Conservation (phyloP, 2,113 vertebrate species). For the Pipa parva region DNA sequence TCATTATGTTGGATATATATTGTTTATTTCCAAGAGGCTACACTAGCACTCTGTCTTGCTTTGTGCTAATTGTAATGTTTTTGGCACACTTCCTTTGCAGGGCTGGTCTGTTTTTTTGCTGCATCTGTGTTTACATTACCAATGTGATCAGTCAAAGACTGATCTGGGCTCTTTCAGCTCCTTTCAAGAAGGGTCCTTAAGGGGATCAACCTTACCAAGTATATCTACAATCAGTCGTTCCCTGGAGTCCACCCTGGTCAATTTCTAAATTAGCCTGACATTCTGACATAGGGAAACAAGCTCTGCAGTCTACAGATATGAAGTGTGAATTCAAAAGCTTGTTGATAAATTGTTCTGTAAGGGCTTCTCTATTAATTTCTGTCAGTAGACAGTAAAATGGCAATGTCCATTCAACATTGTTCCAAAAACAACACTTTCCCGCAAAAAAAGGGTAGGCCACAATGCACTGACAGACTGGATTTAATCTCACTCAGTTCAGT, state of each 20-base stretch:
- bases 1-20: conserved; percentile 24
- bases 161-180: conserved; percentile 50
- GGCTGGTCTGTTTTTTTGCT: conserved; percentile 36
- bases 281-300: conserved; percentile 57
- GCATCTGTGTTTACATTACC: conserved; percentile 59
- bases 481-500: conserved; percentile 61
- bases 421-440: conserved; percentile 87
- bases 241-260: conserved; percentile 48
- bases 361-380: conserved; percentile 75
- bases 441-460: conserved; percentile 67
- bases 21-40: conserved; percentile 48
- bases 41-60: not conserved
- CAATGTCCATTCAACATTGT: conserved; percentile 61
- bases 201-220: conserved; percentile 52
- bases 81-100: conserved; percentile 30
- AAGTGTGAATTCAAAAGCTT: conserved; percentile 61
- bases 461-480: conserved; percentile 75
- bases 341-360: conserved; percentile 71
- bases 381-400: conserved; percentile 77
- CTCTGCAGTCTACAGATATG: conserved; percentile 57
- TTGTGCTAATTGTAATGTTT: conserved; percentile 44
- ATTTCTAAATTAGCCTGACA: conserved; percentile 57
- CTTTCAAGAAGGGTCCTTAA: conserved; percentile 53
- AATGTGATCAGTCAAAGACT: conserved; percentile 45
- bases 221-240: conserved; percentile 55